phyloP scores from a whole-genome alignment of 2,797 vertebrate species.

The Notolabrus celidotus region DNA sequence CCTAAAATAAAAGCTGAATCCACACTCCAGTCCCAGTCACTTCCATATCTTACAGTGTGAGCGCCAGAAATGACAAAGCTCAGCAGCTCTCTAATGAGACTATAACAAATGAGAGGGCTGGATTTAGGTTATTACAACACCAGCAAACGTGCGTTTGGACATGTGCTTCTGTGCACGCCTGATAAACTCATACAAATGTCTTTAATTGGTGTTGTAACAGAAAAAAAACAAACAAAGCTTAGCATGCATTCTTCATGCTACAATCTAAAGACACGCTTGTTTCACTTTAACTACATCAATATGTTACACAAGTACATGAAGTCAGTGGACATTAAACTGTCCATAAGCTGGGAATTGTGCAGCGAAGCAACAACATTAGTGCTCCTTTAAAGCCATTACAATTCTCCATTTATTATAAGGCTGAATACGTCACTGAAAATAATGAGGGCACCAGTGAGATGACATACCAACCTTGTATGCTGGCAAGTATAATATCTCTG shows the following conservation, averaged over 20 bases:
- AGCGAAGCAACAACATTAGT: not conserved
- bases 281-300: conserved; percentile 3
- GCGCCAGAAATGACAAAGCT: conserved; percentile 74
- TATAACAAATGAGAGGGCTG: conserved; percentile 70
- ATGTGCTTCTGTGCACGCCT: conserved; percentile 45
- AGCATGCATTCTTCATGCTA: not conserved
- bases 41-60: conserved; percentile 77
- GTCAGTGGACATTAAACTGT: not conserved
- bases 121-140: conserved; percentile 70
- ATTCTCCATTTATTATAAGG: not conserved
- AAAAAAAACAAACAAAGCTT: not conserved
- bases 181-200: conserved; percentile 45
- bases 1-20: conserved; percentile 81
- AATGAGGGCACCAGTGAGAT: not conserved
- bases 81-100: conserved; percentile 77
- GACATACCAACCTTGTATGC: not conserved
- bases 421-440: conserved; percentile 7
- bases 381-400: not conserved
- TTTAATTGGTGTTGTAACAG: conserved; percentile 22
- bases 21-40: conserved; percentile 69
- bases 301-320: not conserved
- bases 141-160: conserved; percentile 29
- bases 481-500: not conserved
- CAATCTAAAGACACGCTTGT: conserved; percentile 2
- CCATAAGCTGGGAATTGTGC: not conserved